Evolutionary conservation across 2,888 invertebrate species (phyloP), one percentile per base, ranked within the genome.

Genomic region (Halictus ligatus): DNA sequence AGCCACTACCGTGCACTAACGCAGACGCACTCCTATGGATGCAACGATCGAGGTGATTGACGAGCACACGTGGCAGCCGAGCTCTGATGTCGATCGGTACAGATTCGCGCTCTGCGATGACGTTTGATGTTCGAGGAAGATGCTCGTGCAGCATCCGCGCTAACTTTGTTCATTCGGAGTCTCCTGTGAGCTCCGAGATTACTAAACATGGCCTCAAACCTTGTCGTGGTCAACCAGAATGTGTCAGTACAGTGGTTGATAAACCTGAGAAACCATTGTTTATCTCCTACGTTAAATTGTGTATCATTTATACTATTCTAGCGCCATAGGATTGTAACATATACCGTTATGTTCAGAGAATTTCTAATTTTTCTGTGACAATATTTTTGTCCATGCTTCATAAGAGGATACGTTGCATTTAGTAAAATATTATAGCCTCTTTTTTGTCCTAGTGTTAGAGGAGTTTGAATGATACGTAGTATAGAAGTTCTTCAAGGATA

Each of bases 21-120:
- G 78, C 81, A 85, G 82, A 89, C 88, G 79, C 89, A 90, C 87
- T 92, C 85, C 86, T 85, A 88, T 91, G 82, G 89, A 91, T 88
- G 89, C 91, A 89, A 88, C 83, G 87, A 85, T 88, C 50, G 85
- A 85, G 74, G 87, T 89, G 85, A 85, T 58, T 79, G 83, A 67
- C 72, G 89, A 87, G 48, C 48, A 78, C 71, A 43, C 71, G 71
- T 71, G 71, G n/a, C 71, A n/a, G 71, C 43, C 43, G 43, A 50
- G 83, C 76, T 71, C 71, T 43, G 64, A 29, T 18, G 75, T 76
- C 69, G 40, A 86, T 85, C 78, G 85, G 86, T 85, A 85, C 85
- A 86, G 85, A 86, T 86, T 86, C 77, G 69, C 72, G 75, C 85
- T 78, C 80, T n/a, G 43, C 18, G 71, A 43, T 69, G 29, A 46